Evolutionary conservation across 2,113 vertebrate species (phyloP).

Genomic region (Apus apus): DNA sequence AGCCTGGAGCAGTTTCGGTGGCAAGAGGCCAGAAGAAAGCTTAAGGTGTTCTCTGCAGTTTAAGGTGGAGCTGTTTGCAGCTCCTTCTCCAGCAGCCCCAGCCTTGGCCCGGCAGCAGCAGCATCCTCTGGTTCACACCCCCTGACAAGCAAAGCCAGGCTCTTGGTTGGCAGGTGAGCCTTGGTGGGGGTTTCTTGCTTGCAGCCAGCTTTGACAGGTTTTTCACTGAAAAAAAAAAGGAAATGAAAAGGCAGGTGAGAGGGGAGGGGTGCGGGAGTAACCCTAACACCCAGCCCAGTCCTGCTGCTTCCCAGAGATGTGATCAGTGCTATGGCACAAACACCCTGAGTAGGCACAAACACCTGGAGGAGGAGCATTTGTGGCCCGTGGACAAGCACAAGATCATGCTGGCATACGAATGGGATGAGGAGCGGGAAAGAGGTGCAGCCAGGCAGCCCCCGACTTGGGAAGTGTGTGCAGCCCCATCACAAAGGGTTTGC

Average conservation of each 20-base stretch:
- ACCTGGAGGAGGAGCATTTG: not conserved
- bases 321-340: fast-evolving
- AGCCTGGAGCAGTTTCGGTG: constrained; percentile 55
- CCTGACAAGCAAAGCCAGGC: fast-evolving
- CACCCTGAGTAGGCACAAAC: not conserved
- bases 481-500: not conserved
- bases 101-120: not conserved
- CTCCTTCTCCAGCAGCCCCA: not conserved
- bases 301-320: not conserved
- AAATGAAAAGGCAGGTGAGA: not conserved
- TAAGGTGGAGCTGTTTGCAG: constrained; percentile 69
- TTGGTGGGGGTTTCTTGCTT: not conserved
- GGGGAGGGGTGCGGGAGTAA: not conserved
- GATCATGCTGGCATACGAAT: fast-evolving
- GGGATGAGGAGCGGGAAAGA: not conserved
- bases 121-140: not conserved
- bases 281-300: fast-evolving
- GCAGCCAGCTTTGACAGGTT: fast-evolving
- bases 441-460: not conserved
- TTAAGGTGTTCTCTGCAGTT: constrained; percentile 66
- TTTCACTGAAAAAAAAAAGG: not conserved
- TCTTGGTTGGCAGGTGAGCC: not conserved
- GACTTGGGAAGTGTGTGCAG: not conserved
- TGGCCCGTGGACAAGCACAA: not conserved
- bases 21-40: constrained; percentile 64